phyloP scores from a whole-genome alignment of 2,888 invertebrate species.

The Lamproptera curius region DNA sequence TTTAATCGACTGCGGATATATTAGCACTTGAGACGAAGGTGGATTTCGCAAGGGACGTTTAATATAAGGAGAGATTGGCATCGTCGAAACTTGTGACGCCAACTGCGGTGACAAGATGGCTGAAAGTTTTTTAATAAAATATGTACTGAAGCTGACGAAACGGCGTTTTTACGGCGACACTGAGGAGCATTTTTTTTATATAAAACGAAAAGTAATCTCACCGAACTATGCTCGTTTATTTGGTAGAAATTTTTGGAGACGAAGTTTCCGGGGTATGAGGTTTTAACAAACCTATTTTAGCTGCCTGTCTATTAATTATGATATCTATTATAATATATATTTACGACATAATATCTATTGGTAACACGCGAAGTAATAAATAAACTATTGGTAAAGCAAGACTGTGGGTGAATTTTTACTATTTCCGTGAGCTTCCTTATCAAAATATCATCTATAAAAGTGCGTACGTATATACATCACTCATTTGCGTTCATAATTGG shows the following conservation, averaged over 20 bases:
- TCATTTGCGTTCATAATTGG: slow-evolving; percentile 37
- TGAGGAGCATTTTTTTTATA: background rate
- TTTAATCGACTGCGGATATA: background rate
- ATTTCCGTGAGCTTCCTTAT: too few relatives aligned
- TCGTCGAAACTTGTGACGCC: slow-evolving; percentile 39
- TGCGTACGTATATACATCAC: slow-evolving; percentile 13
- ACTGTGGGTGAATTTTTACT: too few relatives aligned
- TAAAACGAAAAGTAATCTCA: background rate
- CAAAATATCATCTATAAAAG: background rate
- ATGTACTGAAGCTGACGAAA: slow-evolving; percentile 39
- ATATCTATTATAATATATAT: too few relatives aligned
- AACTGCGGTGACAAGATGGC: slow-evolving; percentile 50
- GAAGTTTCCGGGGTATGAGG: too few relatives aligned
- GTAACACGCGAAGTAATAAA: too few relatives aligned
- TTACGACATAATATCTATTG: too few relatives aligned
- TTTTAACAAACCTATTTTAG: too few relatives aligned
- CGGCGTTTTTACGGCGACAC: slow-evolving; percentile 5
- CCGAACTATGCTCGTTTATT: background rate
- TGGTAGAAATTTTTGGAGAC: too few relatives aligned
- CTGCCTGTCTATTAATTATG: too few relatives aligned
- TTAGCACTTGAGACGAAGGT: slow-evolving; percentile 1
- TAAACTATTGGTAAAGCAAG: too few relatives aligned
- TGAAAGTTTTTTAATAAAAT: slow-evolving; percentile 67
- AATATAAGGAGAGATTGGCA: slow-evolving; percentile 53
- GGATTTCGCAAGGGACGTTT: slow-evolving; percentile 49